Evolutionary conservation across 2,113 vertebrate genomes (phyloP), one percentile per base, ranked within the genome.

Genomic region (Megaceryle torquata): DNA sequence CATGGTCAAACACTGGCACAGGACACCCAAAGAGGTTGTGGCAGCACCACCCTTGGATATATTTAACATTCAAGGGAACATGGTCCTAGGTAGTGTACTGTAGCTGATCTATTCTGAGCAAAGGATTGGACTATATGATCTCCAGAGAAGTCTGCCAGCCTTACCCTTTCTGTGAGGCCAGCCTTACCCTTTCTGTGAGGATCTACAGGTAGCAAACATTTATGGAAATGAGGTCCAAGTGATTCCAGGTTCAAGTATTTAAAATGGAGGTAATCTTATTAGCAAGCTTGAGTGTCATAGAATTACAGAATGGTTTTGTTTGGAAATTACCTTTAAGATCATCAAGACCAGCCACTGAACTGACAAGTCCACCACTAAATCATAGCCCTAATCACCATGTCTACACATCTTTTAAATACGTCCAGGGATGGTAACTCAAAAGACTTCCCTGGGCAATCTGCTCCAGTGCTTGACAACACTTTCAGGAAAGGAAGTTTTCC

Each of bases 41-140:
- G 29, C 25, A 35, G 35, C 16, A 57, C 26, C 17, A 37, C 4
- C 28, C 18, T 72, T 43, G 48, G 7, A 64, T 3, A 44, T 50
- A 20, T 13, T 82, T 2, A 16, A 15, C 31, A 54, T 69, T 69
- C 22, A 53, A 24, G 9, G 17, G 17, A 8, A 35, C 5, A 4
- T 9, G 13, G 25, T 37, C 25, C 41, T 56, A 37, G 7, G 48
- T 13, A 50, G 65, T 0, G 0, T n/a, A 16, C n/a, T 79, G 44
- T 13, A 65, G 60, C 19, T 76, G 24, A 76, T 20, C 9, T 70
- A 10, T 24, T 70, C n/a, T 50, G 33, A 70, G 9, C 20, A 93
- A 64, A 20, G 22, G 8, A 9, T n/a, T 64, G 6, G 39, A 87
- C 20, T 31, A 35, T 22, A 31, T 21, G 9, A 24, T 50, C 51